Conservation (phyloP, 1,140 invertebrate genomes). For the Papilio polytes region DNA sequence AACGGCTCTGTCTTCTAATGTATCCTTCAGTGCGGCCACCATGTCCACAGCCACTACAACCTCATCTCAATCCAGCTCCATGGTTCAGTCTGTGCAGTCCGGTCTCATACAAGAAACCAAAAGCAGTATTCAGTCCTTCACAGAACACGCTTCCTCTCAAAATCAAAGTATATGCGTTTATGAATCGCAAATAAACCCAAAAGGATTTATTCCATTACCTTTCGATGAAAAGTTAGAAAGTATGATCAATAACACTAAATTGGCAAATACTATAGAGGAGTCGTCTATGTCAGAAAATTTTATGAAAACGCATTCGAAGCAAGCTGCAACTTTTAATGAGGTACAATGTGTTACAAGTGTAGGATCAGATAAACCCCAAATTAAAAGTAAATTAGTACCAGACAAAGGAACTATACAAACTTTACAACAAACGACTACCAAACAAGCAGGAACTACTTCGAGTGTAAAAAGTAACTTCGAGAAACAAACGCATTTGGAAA, state of each 20-base stretch:
- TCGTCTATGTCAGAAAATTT: constrained; percentile 23
- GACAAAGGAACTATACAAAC: background rate
- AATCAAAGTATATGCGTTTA: constrained; percentile 67
- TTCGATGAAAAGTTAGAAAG: constrained; percentile 51
- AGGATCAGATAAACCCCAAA: background rate
- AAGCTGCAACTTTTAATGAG: background rate
- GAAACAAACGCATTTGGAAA: background rate
- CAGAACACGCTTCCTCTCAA: constrained; percentile 64
- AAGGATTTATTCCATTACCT: constrained; percentile 55
- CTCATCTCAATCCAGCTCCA: constrained; percentile 61
- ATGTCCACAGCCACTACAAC: constrained; percentile 60
- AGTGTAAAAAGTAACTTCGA: background rate
- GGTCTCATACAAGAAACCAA: constrained; percentile 64
- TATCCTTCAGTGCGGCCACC: constrained; percentile 59
- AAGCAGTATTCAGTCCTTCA: constrained; percentile 66
- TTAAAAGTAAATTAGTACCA: background rate
- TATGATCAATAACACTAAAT: constrained; percentile 27
- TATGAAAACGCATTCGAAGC: constrained; percentile 28
- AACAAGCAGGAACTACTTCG: background rate
- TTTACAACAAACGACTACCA: background rate
- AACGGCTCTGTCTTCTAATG: constrained; percentile 63
- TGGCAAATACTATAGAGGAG: constrained; percentile 24
- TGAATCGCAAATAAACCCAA: constrained; percentile 62
- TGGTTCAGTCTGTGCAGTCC: constrained; percentile 62
- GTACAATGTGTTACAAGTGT: background rate